Conservation (phyloP, 2,888 invertebrate genomes). For the Merodon equestris region DNA sequence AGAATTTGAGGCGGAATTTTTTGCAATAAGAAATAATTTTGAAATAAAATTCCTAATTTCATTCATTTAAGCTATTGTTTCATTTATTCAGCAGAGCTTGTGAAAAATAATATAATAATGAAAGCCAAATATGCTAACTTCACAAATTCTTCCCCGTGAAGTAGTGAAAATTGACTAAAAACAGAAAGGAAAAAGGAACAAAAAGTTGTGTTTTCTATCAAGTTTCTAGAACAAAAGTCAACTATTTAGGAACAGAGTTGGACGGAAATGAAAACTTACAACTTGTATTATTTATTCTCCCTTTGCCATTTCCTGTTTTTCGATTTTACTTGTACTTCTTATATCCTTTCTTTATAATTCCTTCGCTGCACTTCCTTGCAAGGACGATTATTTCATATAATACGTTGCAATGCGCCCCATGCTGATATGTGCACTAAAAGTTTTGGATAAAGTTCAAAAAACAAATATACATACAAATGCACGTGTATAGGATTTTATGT, state of each 20-base stretch:
- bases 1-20: too few relatives aligned
- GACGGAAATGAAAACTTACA: constrained; percentile 67
- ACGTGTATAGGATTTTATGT: constrained; percentile 25
- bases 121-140: too few relatives aligned
- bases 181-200: not conserved
- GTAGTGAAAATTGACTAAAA: not conserved
- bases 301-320: constrained; percentile 55
- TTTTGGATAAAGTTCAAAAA: constrained; percentile 67
- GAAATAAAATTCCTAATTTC: too few relatives aligned
- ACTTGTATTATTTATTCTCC: constrained; percentile 66
- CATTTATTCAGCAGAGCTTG: too few relatives aligned
- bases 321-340: too few relatives aligned
- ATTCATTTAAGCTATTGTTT: too few relatives aligned
- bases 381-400: constrained; percentile 54
- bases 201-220: not conserved
- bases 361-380: constrained; percentile 56
- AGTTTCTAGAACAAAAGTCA: constrained; percentile 53
- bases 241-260: constrained; percentile 60
- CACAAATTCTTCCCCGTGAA: too few relatives aligned
- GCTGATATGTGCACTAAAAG: constrained; percentile 62
- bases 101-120: too few relatives aligned
- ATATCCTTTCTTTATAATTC: too few relatives aligned
- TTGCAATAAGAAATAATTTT: too few relatives aligned
- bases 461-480: constrained; percentile 53
- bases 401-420: constrained; percentile 36